phyloP scores from a whole-genome alignment of 2,888 invertebrate genomes.

The Himalopsyche anomala region DNA sequence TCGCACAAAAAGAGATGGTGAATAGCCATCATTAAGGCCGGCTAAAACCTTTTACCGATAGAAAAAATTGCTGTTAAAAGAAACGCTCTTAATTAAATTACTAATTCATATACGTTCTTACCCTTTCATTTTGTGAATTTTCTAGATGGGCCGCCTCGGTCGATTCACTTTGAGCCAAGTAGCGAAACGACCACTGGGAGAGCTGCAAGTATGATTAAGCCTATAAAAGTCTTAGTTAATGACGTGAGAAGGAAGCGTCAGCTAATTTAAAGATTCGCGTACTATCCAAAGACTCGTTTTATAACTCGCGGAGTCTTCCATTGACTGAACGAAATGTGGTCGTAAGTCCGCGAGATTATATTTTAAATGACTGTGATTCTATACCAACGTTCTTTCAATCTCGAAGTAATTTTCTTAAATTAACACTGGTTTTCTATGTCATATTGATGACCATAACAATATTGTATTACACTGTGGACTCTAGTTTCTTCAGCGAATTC shows the following conservation, averaged over 20 bases:
- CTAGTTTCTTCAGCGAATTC: no score
- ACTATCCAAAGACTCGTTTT: constrained; percentile 45
- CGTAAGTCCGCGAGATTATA: background rate
- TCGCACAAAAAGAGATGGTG: constrained; percentile 22
- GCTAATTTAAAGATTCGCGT: constrained; percentile 61
- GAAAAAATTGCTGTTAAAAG: constrained; percentile 41
- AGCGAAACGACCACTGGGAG: constrained; percentile 52
- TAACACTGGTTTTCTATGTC: no score
- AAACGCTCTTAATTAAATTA: constrained; percentile 52
- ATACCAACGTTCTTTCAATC: no score
- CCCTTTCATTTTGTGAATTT: constrained; percentile 45
- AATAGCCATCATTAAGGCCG: constrained; percentile 35
- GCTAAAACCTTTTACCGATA: constrained; percentile 24
- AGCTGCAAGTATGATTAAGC: constrained; percentile 62
- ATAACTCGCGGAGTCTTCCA: background rate
- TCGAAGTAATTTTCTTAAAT: no score
- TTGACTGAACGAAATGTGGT: background rate
- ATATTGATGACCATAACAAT: no score
- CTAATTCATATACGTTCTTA: constrained; percentile 47
- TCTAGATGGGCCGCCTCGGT: constrained; percentile 5
- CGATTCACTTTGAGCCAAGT: constrained; percentile 45
- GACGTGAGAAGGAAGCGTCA: constrained; percentile 61
- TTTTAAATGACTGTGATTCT: background rate
- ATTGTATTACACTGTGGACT: no score
- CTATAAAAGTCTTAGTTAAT: constrained; percentile 62